phyloP scores from a whole-genome alignment of 2,113 vertebrate species.

The Raja brachyura region DNA sequence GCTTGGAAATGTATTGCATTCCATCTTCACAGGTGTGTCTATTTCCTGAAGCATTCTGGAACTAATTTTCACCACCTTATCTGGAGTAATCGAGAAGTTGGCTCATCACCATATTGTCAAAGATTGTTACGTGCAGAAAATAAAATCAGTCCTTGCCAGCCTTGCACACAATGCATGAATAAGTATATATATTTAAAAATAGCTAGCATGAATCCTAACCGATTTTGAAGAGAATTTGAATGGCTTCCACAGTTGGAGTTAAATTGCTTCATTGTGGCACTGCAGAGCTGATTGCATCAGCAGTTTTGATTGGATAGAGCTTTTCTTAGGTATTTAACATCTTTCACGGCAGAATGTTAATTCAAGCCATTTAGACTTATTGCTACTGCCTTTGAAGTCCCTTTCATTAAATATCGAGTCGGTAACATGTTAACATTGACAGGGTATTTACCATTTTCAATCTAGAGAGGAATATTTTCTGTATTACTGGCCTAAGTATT shows the following conservation, averaged over 20 bases:
- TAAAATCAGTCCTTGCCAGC: no score
- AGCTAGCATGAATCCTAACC: not conserved
- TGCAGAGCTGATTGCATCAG: not conserved
- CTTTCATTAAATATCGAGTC: not conserved
- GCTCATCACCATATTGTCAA: no score
- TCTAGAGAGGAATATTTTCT: not conserved
- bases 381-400: slow-evolving; percentile 3
- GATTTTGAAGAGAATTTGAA: not conserved
- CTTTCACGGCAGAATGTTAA: not conserved
- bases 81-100: no score
- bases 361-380: not conserved
- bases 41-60: no score
- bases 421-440: not conserved
- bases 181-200: no score
- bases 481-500: not conserved
- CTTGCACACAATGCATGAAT: no score
- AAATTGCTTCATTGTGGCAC: slow-evolving; percentile 1
- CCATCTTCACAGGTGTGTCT: no score
- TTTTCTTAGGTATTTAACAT: not conserved
- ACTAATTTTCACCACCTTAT: no score
- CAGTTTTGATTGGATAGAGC: not conserved
- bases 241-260: no score
- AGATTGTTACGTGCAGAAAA: no score
- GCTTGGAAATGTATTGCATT: no score
- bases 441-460: not conserved